Evolutionary conservation across 2,113 vertebrate genomes (phyloP), one percentile per base, ranked within the genome.

Genomic region (Pomatostomus ruficeps): DNA sequence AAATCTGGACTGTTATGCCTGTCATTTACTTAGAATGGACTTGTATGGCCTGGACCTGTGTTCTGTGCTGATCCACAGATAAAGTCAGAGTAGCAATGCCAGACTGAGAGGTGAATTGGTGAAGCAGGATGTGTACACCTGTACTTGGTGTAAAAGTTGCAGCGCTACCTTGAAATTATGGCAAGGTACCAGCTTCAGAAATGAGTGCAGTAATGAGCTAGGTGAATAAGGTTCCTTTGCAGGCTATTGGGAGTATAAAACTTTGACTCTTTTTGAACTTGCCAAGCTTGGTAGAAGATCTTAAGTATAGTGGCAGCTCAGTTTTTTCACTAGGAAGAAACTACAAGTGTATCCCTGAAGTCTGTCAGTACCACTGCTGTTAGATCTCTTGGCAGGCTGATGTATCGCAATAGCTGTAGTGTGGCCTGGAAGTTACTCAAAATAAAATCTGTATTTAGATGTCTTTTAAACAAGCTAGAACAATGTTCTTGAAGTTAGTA

Each of bases 141-240:
- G 7, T 59, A 4, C 70, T 40, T 42, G 11, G 9, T 70, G 11
- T 40, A 25, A 9, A 38, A 66, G 36, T 55, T 83, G 10, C 16
- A 79, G 40, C 0, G 0, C 19, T 45, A 1, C 2, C 11, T 67
- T 66, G 28, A 59, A 45, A 61, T 24, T 4, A 5, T 1, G 4
- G 3, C 25, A 67, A 22, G 10, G 21, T 57, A 43, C 5, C 26
- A 49, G 23, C 12, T 74, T 76, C 28, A 77, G 55, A 49, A 77
- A 16, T 4, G 1, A 46, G 9, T 68, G 18, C 43, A 43, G 2
- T 63, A 43, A 17, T 3, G 48, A 48, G 13, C 18, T 55, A 9
- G 26, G 25, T 33, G 2, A 45, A 5, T 54, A 87, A 51, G 3
- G 2, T 38, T 73, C 5, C 15, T 48, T 35, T 15, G 2, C 17